These are phyloP conservation scores for Lycophotia porphyrea DNA, from an alignment of 2,888 invertebrate species.

Conservation along the genomic window DNA sequence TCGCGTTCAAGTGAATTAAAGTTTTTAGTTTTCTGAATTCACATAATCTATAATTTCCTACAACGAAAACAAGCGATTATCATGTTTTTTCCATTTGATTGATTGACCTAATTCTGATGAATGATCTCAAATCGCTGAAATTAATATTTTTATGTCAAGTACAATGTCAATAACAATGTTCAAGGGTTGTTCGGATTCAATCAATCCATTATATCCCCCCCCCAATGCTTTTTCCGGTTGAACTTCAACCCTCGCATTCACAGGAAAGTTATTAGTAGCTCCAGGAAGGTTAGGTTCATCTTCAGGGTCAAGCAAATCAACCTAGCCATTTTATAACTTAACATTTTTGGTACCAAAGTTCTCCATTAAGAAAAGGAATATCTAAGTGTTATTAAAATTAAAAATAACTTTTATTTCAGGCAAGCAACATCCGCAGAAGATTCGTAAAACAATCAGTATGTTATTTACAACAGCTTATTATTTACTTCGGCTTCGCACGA, in stretches of 20 bases:
- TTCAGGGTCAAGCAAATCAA: too few relatives aligned
- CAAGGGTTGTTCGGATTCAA: conserved; percentile 2
- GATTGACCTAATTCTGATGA: background rate
- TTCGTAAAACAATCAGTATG: too few relatives aligned
- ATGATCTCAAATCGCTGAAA: conserved; percentile 11
- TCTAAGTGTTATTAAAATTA: too few relatives aligned
- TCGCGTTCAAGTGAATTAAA: background rate
- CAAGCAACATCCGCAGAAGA: too few relatives aligned
- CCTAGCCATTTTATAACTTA: too few relatives aligned
- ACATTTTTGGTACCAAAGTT: background rate
- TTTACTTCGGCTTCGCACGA: too few relatives aligned
- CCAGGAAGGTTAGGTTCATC: background rate
- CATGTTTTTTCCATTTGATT: background rate
- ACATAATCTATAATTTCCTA: background rate
- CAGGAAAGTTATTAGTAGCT: background rate
- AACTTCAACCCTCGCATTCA: background rate
- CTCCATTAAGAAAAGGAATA: too few relatives aligned
- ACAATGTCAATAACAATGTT: background rate
- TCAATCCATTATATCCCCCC: background rate
- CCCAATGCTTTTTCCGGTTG: background rate
- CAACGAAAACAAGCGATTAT: conserved; percentile 1
- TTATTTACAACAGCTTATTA: too few relatives aligned
- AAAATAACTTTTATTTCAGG: too few relatives aligned
- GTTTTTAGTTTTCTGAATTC: background rate
- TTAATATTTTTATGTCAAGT: conserved; percentile 18